Evolutionary conservation across 2,888 invertebrate species (phyloP).

Genomic region (Hirtodrosophila confusa): DNA sequence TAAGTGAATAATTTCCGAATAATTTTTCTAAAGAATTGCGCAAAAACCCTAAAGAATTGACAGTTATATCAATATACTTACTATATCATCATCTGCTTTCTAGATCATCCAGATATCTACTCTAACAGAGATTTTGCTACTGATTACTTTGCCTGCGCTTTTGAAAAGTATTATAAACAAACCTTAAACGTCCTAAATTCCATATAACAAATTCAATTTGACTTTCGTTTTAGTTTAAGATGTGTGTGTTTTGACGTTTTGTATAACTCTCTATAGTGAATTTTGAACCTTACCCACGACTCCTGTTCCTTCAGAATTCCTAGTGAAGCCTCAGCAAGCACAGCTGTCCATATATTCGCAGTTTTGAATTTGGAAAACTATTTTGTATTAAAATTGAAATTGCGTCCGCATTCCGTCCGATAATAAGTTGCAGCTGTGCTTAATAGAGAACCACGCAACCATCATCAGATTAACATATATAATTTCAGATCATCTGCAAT

Average conservation of each 20-base stretch:
- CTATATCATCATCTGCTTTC: slow-evolving; percentile 22
- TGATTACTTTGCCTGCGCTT: slow-evolving; percentile 44
- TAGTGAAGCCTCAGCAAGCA: not conserved
- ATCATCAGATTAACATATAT: too few species aligned
- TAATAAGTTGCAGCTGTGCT: slow-evolving; percentile 1
- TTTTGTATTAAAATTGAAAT: not conserved
- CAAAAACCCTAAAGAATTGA: slow-evolving; percentile 13
- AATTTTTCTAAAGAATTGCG: slow-evolving; percentile 7
- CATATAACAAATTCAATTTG: slow-evolving; percentile 15
- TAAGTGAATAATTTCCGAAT: not conserved
- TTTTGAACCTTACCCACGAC: not conserved
- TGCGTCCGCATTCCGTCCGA: slow-evolving; percentile 17
- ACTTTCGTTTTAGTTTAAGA: slow-evolving; percentile 15
- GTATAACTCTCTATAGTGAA: slow-evolving; percentile 10
- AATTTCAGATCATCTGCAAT: too few species aligned
- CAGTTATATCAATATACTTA: too few species aligned
- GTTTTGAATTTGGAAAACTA: not conserved
- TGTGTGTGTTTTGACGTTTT: slow-evolving; percentile 29
- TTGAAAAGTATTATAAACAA: not conserved
- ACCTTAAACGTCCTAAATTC: not conserved
- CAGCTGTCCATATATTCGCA: not conserved
- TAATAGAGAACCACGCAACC: slow-evolving; percentile 2
- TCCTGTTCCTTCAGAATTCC: not conserved
- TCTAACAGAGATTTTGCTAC: slow-evolving; percentile 14
- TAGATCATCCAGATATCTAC: slow-evolving; percentile 15